Evolutionary conservation across 2,113 vertebrate genomes (phyloP).

Genomic region (Isurus oxyrinchus): DNA sequence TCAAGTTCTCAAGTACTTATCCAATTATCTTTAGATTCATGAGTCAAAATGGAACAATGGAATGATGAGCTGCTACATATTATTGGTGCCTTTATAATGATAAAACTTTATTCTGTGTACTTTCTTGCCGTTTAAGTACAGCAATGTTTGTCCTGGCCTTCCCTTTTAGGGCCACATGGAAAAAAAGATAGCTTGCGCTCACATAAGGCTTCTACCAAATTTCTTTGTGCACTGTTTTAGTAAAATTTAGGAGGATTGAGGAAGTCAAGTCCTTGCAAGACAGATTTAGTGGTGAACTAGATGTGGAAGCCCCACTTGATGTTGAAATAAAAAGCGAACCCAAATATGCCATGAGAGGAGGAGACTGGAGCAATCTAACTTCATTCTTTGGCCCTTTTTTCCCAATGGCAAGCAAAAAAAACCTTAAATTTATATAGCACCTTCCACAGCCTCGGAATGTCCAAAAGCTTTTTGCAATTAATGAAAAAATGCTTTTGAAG

Average conservation of each 20-base stretch:
- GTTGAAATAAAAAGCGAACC: neutral
- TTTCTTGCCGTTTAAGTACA: neutral
- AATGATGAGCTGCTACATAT: neutral
- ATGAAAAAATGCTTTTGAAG: neutral
- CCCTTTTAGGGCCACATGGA: neutral
- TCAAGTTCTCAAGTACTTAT: neutral
- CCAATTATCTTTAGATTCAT: neutral
- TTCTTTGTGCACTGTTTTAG: neutral
- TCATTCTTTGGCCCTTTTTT: neutral
- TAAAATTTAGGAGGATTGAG: neutral
- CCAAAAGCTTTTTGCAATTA: neutral
- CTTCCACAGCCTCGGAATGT: neutral
- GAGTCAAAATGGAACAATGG: neutral
- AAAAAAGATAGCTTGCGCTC: neutral
- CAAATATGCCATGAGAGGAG: neutral
- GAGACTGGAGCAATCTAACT: neutral
- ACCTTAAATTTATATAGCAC: too few relatives aligned
- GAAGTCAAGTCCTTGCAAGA: neutral
- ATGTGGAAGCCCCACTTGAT: neutral
- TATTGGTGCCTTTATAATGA: neutral
- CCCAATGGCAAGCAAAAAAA: neutral
- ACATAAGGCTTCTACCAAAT: neutral
- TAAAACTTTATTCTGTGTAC: neutral
- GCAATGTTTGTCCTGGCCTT: neutral
- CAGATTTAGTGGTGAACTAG: neutral